Conservation (phyloP, 2,797 vertebrate species). For the Meda fulgida region DNA sequence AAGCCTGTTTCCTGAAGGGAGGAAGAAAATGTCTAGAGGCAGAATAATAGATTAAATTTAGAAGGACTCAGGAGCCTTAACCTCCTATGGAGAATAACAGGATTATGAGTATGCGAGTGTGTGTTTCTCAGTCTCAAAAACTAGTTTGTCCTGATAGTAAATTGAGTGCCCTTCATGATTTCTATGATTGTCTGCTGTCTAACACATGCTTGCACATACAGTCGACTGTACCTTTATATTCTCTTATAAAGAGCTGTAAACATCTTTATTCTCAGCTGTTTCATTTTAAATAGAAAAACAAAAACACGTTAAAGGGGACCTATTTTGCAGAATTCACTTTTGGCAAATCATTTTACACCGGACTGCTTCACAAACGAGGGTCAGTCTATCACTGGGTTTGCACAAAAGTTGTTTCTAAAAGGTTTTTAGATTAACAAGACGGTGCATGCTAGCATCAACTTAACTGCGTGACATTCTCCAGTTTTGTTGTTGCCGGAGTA, state of each 20-base stretch:
- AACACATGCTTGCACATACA: background rate
- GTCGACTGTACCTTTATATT: background rate
- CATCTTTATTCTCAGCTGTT: background rate
- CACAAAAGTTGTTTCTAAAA: too few species aligned
- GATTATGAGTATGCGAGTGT: slow-evolving; percentile 32
- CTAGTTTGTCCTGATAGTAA: background rate
- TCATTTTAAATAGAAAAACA: background rate
- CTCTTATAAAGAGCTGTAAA: background rate
- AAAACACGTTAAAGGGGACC: background rate
- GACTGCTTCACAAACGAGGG: too few species aligned
- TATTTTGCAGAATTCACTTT: too few species aligned
- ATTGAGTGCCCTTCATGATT: slow-evolving; percentile 4
- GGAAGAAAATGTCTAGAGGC: slow-evolving; percentile 29
- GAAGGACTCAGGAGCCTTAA: slow-evolving; percentile 27
- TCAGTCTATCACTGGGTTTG: too few species aligned
- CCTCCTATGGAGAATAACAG: slow-evolving; percentile 21
- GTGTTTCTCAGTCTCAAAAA: background rate
- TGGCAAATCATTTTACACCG: too few species aligned
- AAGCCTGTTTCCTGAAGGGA: slow-evolving; percentile 54
- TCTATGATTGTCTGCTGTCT: background rate
- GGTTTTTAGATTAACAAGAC: too few species aligned
- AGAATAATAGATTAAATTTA: slow-evolving; percentile 46
- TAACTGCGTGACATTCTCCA: too few species aligned
- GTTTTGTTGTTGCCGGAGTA: too few species aligned
- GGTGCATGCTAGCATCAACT: too few species aligned